phyloP scores from a whole-genome alignment of 2,888 invertebrate species.

The Lithosia quadra region DNA sequence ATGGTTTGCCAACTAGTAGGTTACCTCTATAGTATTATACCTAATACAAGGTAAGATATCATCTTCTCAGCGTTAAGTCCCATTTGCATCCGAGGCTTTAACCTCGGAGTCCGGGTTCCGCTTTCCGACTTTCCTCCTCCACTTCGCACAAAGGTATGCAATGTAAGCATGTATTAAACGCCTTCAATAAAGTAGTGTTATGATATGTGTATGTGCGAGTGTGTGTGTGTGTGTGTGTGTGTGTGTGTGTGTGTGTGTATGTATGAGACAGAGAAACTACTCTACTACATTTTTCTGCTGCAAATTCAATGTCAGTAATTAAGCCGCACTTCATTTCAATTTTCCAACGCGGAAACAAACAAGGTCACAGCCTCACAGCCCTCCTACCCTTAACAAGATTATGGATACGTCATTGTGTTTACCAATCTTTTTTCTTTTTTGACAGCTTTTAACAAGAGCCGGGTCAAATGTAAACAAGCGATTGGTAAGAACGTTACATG shows the following conservation, averaged over 20 bases:
- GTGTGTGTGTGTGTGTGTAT: no score
- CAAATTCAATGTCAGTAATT: background rate
- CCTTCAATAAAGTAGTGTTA: no score
- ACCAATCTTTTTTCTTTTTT: background rate
- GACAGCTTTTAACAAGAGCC: constrained; percentile 19
- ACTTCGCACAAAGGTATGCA: background rate
- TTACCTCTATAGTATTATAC: no score
- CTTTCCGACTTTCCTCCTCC: background rate
- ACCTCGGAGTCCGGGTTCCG: no score
- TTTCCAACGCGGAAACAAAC: background rate
- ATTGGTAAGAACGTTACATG: constrained; percentile 27
- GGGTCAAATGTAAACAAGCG: constrained; percentile 40
- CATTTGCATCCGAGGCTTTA: no score
- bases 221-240: no score
- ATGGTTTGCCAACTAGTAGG: no score
- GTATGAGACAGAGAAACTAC: background rate
- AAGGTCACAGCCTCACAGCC: background rate
- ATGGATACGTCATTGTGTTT: background rate
- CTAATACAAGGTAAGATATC: no score
- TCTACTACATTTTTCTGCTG: background rate
- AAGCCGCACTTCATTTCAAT: background rate
- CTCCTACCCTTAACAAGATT: background rate
- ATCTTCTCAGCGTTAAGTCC: no score
- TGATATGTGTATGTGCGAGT: no score
- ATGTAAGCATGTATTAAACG: no score